Percentiles rank a stretch among this genome's conserved stretches.
Conservation (phyloP, 1,140 invertebrate species). For the Nomia melanderi region DNA sequence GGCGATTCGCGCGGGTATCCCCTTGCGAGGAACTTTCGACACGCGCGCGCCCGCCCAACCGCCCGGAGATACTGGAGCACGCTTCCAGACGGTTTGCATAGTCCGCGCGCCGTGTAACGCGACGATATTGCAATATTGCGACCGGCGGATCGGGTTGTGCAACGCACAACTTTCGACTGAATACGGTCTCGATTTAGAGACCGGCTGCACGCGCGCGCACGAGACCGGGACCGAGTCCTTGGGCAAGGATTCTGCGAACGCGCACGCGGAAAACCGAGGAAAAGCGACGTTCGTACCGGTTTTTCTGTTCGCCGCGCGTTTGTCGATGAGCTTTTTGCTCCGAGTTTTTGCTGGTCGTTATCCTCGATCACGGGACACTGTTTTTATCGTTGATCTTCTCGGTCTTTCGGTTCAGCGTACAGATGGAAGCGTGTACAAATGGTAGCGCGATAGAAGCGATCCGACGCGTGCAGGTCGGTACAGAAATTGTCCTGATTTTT, state of each 20-base stretch:
- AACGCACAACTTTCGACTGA: slow-evolving; percentile 71
- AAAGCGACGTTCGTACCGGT: too few species aligned
- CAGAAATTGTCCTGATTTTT: slow-evolving; percentile 41
- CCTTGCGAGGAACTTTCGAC: slow-evolving; percentile 18
- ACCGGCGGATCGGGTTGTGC: slow-evolving; percentile 68
- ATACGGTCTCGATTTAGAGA: slow-evolving; percentile 59
- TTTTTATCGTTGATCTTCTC: too few species aligned
- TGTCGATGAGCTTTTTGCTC: too few species aligned
- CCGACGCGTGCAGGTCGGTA: background rate
- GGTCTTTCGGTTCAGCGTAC: too few species aligned
- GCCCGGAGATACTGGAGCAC: slow-evolving; percentile 44
- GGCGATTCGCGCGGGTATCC: background rate
- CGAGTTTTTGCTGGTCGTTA: too few species aligned
- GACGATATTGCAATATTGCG: slow-evolving; percentile 71
- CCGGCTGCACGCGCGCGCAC: slow-evolving; percentile 15
- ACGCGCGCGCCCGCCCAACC: slow-evolving; percentile 17
- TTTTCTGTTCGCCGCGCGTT: background rate
- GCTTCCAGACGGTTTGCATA: slow-evolving; percentile 41
- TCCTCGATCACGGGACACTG: too few species aligned
- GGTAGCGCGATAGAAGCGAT: background rate
- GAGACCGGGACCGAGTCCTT: slow-evolving; percentile 30
- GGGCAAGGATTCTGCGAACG: slow-evolving; percentile 37
- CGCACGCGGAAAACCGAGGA: background rate
- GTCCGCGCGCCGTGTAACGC: slow-evolving; percentile 49
- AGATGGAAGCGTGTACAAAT: too few species aligned